Evolutionary conservation across 2,797 vertebrate genomes (phyloP), one percentile per base, ranked within the genome.

Genomic region (Lagodon rhomboides): DNA sequence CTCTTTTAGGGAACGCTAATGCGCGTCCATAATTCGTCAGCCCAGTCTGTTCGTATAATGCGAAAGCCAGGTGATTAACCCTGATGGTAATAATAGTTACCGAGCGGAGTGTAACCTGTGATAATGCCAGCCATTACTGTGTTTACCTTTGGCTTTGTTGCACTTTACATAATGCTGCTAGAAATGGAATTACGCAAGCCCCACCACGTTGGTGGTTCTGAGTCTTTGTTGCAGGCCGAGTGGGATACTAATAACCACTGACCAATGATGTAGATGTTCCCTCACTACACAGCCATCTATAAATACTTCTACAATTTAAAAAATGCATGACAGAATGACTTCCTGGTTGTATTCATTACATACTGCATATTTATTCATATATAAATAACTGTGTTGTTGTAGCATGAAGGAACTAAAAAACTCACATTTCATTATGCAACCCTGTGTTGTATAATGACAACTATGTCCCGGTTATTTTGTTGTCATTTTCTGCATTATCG

Each of bases 121-220:
- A 61, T 61, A 58, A 77, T 79, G 75, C 12, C 62, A 60, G 65
- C 54, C 79, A 82, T 77, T 47, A 70, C 60, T 68, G n/a, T 75
- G 71, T 87, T 87, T 81, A 75, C 70, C 73, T 67, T 61, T 60
- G 61, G 73, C 70, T 59, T 50, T 59, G 30, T 47, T 69, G 47
- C 70, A 62, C 64, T 83, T 72, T 77, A 77, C 65, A 86, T 86
- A 83, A 80, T 84, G 62, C 61, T 64, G 41, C 44, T 25, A 25
- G 25, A 67, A 60, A 80, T 83, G 70, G 77, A 43, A 59, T 75
- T 51, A 71, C 20, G 67, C 41, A 79, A 83, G 51, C 66, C 3
- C 41, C 20, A 3, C 30, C 20, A 54, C 50, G 27, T 38, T 38
- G 34, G 10, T 22, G 30, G 43, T 27, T 30, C 44, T 63, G 68